Conservation (phyloP, 2,113 vertebrate genomes). For the Callithrix jacchus region DNA sequence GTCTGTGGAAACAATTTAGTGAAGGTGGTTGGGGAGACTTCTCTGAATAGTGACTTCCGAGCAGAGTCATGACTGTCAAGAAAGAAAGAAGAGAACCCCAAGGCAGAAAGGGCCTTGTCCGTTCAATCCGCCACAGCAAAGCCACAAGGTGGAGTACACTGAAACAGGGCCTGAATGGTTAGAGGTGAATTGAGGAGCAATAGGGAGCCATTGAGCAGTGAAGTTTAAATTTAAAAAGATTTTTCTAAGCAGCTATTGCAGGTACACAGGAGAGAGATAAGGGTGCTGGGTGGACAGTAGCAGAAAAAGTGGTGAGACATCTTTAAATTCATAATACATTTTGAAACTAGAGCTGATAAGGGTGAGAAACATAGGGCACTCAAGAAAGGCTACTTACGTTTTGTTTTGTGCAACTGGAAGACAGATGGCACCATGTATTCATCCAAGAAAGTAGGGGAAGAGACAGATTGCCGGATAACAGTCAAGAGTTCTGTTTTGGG, state of each 20-base stretch:
- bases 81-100: rapidly evolving
- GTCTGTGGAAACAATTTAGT: background rate
- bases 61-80: background rate
- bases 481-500: background rate
- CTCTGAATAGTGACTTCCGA: background rate
- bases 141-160: background rate
- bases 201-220: background rate
- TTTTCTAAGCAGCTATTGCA: background rate
- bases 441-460: background rate
- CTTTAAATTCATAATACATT: background rate
- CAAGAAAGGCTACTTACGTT: background rate
- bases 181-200: background rate
- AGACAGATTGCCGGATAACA: background rate
- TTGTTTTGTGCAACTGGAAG: background rate
- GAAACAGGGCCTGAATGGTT: background rate
- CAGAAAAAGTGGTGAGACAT: background rate
- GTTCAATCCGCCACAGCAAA: background rate
- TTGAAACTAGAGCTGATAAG: background rate
- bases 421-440: too few species aligned
- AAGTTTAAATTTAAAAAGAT: background rate
- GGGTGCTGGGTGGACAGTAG: background rate
- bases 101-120: background rate
- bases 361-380: background rate
- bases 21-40: background rate
- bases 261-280: background rate